Conservation (phyloP, 1,140 invertebrate species). For the Ericerus pela region DNA sequence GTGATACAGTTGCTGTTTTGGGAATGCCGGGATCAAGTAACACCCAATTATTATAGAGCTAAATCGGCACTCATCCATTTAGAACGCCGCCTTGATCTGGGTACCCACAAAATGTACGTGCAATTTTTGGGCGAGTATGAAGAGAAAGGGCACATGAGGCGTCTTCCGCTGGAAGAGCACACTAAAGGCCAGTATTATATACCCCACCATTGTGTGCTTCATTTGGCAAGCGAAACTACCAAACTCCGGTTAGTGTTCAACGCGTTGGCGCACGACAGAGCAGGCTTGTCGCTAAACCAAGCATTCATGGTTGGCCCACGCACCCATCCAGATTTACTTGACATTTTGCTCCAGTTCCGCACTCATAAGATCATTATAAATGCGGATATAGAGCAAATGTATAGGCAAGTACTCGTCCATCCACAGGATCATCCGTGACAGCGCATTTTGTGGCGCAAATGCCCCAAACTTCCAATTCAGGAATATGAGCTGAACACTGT, state of each 20-base stretch:
- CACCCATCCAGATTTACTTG: conserved; percentile 23
- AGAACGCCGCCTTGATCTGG: conserved; percentile 23
- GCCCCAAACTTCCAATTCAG: conserved; percentile 18
- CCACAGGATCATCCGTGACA: conserved; percentile 20
- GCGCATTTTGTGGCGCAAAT: conserved; percentile 23
- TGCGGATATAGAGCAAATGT: conserved; percentile 20
- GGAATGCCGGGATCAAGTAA: conserved; percentile 11
- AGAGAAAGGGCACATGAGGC: conserved; percentile 21
- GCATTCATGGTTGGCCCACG: conserved; percentile 22
- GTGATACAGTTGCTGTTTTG: conserved; percentile 26
- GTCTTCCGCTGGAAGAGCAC: conserved; percentile 13
- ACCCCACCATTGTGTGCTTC: conserved; percentile 15
- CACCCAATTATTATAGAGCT: conserved; percentile 17
- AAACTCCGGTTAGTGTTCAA: conserved; percentile 29
- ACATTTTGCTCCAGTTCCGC: conserved; percentile 23
- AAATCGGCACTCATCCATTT: conserved; percentile 17
- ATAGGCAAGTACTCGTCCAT: conserved; percentile 13
- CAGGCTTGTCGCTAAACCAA: conserved; percentile 23
- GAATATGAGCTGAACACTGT: conserved; percentile 28
- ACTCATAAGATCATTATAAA: conserved; percentile 17
- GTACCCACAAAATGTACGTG: conserved; percentile 25
- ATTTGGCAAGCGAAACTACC: conserved; percentile 20
- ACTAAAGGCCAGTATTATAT: conserved; percentile 17
- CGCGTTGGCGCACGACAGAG: conserved; percentile 22
- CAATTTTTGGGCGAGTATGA: conserved; percentile 29